Base-by-base conservation (phyloP, 2,888 invertebrate genomes). In the Diarsia dahlii region DNA sequence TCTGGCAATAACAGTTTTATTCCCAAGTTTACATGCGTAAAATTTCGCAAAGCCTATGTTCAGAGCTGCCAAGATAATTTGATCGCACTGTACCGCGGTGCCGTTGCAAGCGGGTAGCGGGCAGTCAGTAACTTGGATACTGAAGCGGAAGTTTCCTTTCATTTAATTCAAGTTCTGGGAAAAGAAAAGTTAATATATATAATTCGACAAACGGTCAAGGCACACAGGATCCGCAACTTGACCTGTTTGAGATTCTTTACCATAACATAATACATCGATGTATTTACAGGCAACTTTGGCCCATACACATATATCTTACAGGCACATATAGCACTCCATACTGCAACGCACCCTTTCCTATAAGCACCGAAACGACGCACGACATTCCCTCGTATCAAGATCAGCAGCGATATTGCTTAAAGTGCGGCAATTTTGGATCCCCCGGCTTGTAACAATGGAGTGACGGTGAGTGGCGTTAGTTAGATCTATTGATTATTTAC, bases 21-120 rank as follows among this genome's bases (percentile, higher is more conserved):
- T n/a, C n/a, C n/a, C n/a, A n/a, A n/a, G n/a, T n/a, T n/a, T n/a
- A n/a, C n/a, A n/a, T n/a, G n/a, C n/a, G n/a, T n/a, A n/a, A n/a
- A n/a, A n/a, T n/a, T n/a, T n/a, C n/a, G n/a, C n/a, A n/a, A n/a
- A n/a, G n/a, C n/a, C n/a, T n/a, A n/a, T n/a, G n/a, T n/a, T n/a
- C n/a, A n/a, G n/a, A n/a, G n/a, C n/a, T n/a, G n/a, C n/a, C n/a
- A n/a, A n/a, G n/a, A n/a, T n/a, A n/a, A n/a, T n/a, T n/a, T n/a
- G n/a, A n/a, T n/a, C n/a, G n/a, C n/a, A n/a, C n/a, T n/a, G n/a
- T n/a, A n/a, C 45, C n/a, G 77, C 20, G 80, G 88, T 66, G 64
- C 28, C 45, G 63, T 8, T 85, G 79, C 20, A 54, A 83, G 79
- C 85, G 83, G 60, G 23, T 8, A 68, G 78, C 72, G 66, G 39